Conservation (phyloP, 2,113 vertebrate genomes). For the Scophthalmus maximus region DNA sequence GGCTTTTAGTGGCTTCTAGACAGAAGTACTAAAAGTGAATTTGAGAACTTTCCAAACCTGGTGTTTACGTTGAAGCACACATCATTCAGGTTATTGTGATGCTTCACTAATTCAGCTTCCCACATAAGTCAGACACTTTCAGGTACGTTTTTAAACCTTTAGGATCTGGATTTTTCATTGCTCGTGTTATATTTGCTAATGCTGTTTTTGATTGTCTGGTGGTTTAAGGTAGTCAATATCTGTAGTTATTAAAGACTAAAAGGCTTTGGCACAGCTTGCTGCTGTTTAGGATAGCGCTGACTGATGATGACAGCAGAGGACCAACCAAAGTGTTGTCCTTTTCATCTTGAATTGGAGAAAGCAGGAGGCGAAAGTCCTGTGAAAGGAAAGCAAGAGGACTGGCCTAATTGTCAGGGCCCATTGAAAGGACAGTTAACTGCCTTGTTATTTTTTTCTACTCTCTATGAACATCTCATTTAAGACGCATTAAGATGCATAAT, state of each 20-base stretch:
- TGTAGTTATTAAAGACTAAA: neutral
- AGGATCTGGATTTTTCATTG: neutral
- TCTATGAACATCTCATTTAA: conserved; percentile 36
- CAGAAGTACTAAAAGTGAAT: conserved; percentile 1
- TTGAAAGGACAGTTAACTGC: conserved; percentile 33
- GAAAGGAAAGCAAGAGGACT: conserved; percentile 49
- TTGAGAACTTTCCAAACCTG: neutral
- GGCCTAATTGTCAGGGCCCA: conserved; percentile 38
- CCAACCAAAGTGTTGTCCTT: conserved; percentile 21
- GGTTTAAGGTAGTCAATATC: neutral
- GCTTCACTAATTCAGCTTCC: neutral
- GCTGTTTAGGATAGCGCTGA: neutral
- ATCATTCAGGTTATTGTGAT: neutral
- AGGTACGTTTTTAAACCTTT: neutral
- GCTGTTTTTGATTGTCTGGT: neutral
- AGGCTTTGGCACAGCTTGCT: neutral
- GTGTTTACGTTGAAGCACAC: neutral
- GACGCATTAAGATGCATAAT: conserved; percentile 39
- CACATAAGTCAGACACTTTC: neutral
- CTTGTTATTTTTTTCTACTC: neutral
- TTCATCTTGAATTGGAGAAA: conserved; percentile 38
- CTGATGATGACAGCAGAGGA: conserved; percentile 13
- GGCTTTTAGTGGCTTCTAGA: neutral
- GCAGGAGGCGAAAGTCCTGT: conserved; percentile 48
- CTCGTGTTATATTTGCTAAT: neutral